A percentile compares a stretch with the other conserved stretches of the same genome.
phyloP scores from a whole-genome alignment of 1,140 invertebrate genomes.

The Euborellia annulipes region DNA sequence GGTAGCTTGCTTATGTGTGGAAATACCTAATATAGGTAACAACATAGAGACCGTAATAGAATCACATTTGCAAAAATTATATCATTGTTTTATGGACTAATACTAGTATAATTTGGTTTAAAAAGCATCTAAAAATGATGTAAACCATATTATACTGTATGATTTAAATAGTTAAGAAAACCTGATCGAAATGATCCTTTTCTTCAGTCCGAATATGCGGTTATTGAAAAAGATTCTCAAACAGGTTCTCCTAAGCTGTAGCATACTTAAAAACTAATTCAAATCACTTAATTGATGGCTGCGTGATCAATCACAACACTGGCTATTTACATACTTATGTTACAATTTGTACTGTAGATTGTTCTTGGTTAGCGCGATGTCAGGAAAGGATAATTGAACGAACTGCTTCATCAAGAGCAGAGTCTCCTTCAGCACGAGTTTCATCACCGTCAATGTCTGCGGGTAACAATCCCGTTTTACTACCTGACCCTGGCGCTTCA shows the following conservation, averaged over 20 bases:
- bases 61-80: too few relatives aligned
- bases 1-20: too few relatives aligned
- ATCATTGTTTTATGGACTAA: too few relatives aligned
- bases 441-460: conserved; percentile 16
- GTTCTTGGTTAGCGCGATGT: conserved; percentile 14
- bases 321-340: not conserved
- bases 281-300: conserved; percentile 1
- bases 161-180: not conserved
- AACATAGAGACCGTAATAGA: too few relatives aligned
- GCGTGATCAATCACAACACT: not conserved
- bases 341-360: not conserved
- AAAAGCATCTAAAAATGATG: conserved; percentile 1
- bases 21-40: too few relatives aligned
- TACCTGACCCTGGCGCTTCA: conserved; percentile 10
- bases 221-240: not conserved
- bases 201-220: not conserved
- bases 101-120: not conserved
- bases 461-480: conserved; percentile 10
- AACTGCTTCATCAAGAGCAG: conserved; percentile 36
- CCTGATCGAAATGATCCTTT: not conserved
- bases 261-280: too few relatives aligned
- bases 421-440: conserved; percentile 21
- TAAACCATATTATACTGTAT: not conserved
- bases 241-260: not conserved
- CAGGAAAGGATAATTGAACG: conserved; percentile 36